Base-by-base conservation (phyloP, 2,797 vertebrate species). In the Ammospiza maritima region DNA sequence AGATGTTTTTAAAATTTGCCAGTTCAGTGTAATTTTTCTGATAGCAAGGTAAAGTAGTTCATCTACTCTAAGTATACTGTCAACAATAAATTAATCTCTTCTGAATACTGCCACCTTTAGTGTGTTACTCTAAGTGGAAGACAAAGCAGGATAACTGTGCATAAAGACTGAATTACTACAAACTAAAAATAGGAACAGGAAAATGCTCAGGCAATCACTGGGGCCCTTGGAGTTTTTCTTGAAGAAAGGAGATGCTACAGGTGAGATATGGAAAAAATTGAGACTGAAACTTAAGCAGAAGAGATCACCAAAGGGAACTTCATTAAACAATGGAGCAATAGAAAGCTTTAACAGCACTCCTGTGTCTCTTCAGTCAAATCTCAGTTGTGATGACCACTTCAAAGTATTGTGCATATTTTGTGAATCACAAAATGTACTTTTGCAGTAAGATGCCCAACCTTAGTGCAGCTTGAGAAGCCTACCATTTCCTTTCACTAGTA, bases 31-130 rank as follows among this genome's bases (percentile, higher is more conserved):
- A 85, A 66, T 77, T 92, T 97, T 96, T 94, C 72, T 91, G 85
- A 74, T 88, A 91, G 34, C 84, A 94, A 94, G 88, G 96, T 91
- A 86, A 97, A 97, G 62, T 90, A 94, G 44, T 94, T 36, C 56
- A 89, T 95, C 90, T 92, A 34, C 80, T 95, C 76, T 58, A 95
- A 96, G 23, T 71, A 22, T 84, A 45, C 67, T 95, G 90, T 94
- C 91, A 93, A 45, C 12, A 91, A 93, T 81, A 96, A 96, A 94
- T 96, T 66, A 58, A 34, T 79, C 65, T 94, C 65, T 93, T 78
- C 90, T 91, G 83, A 93, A 69, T 86, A 71, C 40, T 80, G 44
- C 90, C 75, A 90, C 47, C 58, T 89, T 88, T 8, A 3, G 72
- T 86, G 23, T 82, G 47, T 90, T 93, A 26, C 48, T 94, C 66